Evolutionary conservation across 2,888 invertebrate genomes (phyloP), one percentile per base, ranked within the genome.

Genomic region (Xestia c-nigrum): DNA sequence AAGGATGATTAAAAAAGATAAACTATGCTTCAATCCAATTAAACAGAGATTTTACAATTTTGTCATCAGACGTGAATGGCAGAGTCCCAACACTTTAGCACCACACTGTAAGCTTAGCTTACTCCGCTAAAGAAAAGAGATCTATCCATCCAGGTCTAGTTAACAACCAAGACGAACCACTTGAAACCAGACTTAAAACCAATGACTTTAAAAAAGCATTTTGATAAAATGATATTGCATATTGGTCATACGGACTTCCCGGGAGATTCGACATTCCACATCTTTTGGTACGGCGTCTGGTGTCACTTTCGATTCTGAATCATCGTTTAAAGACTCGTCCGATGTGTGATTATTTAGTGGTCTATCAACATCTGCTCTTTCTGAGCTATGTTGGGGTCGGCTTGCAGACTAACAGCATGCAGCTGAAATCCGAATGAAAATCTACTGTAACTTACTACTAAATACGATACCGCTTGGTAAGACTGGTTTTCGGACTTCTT

Each of bases 271-370:
- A 69, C 68, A 66, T 86, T 78, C 31, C 31, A 31, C 31, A 31
- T 31, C 64, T 74, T 52, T 69, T 86, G 72, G 43, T 21, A 21
- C 40, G 50, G 10, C 19, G 31, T 66, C 59, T 70, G 14, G 10
- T 46, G 16, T 57, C n/a, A 79, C 74, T 72, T 79, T 84, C 50
- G 9, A 84, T 63, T 72, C 47, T 79, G 43, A 84, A 61, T 86
- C 72, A 86, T 68, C 52, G 31, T 55, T 78, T 24, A 40, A 6
- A 52, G 24, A 24, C 38, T 21, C 14, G 0, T 47, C 19, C 0
- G 31, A n/a, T 43, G 9, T 4, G 31, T 52, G 57, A n/a, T 16
- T 55, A 31, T 7, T 0, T 16, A 40, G 10, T 12, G 40, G 21
- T 21, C 40, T 40, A 21, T 61, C 21, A 63, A 14, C 5, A 63